A percentile compares a stretch with the other conserved stretches of the same genome.
phyloP scores from a whole-genome alignment of 2,113 vertebrate species.

The Manacus vitellinus region DNA sequence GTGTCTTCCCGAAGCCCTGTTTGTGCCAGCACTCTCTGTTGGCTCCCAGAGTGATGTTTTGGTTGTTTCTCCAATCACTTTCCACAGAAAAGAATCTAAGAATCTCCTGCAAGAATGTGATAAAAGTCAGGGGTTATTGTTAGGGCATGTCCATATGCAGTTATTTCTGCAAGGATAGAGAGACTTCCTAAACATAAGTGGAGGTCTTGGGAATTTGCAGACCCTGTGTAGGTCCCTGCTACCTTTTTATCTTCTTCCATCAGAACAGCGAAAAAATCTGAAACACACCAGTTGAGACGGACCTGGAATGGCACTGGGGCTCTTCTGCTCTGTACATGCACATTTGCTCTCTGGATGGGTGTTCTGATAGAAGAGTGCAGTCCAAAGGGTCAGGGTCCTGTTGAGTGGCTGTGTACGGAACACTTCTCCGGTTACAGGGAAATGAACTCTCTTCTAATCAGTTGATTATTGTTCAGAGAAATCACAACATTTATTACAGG shows the following conservation, averaged over 20 bases:
- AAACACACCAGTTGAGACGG: no score
- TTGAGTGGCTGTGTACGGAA: neutral
- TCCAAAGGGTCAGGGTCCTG: neutral
- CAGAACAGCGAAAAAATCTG: no score
- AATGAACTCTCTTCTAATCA: neutral
- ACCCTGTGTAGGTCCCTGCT: neutral
- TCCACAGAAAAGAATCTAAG: neutral
- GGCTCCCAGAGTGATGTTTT: neutral
- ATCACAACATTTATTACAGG: neutral
- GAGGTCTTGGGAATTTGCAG: neutral
- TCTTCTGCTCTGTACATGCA: fast-evolving
- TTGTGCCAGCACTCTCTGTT: neutral
- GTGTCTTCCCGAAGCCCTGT: neutral
- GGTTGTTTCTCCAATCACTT: neutral
- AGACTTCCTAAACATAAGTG: neutral
- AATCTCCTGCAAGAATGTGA: neutral
- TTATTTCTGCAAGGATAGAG: neutral
- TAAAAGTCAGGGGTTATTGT: neutral
- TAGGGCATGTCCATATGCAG: neutral
- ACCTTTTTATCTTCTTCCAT: neutral
- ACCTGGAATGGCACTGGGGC: neutral
- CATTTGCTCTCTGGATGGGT: neutral
- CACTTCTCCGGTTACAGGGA: neutral
- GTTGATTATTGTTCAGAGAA: neutral
- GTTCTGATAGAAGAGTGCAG: neutral